Conservation (phyloP, 2,888 invertebrate genomes). For the Gonocerus acuteangulatus region DNA sequence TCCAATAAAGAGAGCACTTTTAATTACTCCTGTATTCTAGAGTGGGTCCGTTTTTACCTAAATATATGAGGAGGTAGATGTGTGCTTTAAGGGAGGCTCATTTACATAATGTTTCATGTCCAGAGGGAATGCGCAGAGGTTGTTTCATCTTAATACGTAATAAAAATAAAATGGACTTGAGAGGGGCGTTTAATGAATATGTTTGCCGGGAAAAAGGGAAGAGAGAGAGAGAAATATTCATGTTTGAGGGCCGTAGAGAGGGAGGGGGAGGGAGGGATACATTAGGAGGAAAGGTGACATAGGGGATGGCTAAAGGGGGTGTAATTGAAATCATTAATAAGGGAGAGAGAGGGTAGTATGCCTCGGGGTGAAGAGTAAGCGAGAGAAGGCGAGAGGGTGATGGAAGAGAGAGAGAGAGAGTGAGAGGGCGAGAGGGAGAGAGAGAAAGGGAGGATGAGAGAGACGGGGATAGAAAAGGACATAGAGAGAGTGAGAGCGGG, state of each 20-base stretch:
- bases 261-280: neutral
- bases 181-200: no score
- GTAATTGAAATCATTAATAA: slow-evolving; percentile 1
- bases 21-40: no score
- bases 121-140: no score
- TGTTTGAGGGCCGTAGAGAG: neutral
- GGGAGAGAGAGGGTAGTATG: neutral
- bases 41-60: no score
- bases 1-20: no score
- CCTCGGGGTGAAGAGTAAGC: slow-evolving; percentile 2
- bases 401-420: neutral
- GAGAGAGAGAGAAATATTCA: neutral
- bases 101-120: no score
- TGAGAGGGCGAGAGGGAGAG: neutral
- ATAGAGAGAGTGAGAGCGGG: neutral
- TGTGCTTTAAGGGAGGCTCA: no score
- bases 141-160: no score
- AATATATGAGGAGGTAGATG: no score
- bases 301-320: neutral
- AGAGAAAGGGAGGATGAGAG: neutral
- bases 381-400: neutral
- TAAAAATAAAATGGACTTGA: no score
- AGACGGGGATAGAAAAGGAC: neutral
- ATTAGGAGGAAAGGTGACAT: slow-evolving; percentile 17
- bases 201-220: no score